Conservation (phyloP, 2,888 invertebrate species). For the Latheticus oryzae region DNA sequence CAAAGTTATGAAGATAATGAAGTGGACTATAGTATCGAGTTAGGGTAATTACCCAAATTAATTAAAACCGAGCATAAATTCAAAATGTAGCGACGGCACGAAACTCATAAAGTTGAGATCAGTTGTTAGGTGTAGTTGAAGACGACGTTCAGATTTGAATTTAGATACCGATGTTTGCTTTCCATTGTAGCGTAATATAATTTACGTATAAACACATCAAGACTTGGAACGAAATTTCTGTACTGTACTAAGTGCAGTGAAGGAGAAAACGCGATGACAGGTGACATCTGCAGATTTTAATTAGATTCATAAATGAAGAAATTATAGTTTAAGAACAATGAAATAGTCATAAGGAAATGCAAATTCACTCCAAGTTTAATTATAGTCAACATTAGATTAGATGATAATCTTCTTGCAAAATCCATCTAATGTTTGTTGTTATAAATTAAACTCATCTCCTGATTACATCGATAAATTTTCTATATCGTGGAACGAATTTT, state of each 20-base stretch:
- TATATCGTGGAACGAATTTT: no score
- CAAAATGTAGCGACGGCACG: conserved; percentile 44
- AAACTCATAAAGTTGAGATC: conserved; percentile 43
- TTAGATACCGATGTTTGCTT: conserved; percentile 43
- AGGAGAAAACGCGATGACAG: conserved; percentile 20
- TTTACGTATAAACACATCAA: conserved; percentile 41
- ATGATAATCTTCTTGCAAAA: no score
- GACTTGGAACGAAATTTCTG: conserved; percentile 14
- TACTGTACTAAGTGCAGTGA: conserved; percentile 9
- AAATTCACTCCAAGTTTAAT: no score
- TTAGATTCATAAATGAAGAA: conserved; percentile 7
- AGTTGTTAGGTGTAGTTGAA: conserved; percentile 39
- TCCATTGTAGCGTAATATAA: conserved; percentile 37
- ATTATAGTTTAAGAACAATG: no score
- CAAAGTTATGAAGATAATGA: conserved; percentile 32
- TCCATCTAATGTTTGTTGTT: no score
- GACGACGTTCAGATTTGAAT: conserved; percentile 41
- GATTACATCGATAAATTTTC: no score
- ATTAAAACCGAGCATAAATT: conserved; percentile 55
- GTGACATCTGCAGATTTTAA: conserved; percentile 18
- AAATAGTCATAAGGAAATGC: no score
- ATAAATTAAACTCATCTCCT: no score
- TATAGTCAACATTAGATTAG: no score
- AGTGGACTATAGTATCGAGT: conserved; percentile 37
- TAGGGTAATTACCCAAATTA: conserved; percentile 56